A percentile compares a stretch with the other conserved stretches of the same genome.
Conservation (phyloP, 2,797 vertebrate genomes). For the Dicrostonyx torquatus region DNA sequence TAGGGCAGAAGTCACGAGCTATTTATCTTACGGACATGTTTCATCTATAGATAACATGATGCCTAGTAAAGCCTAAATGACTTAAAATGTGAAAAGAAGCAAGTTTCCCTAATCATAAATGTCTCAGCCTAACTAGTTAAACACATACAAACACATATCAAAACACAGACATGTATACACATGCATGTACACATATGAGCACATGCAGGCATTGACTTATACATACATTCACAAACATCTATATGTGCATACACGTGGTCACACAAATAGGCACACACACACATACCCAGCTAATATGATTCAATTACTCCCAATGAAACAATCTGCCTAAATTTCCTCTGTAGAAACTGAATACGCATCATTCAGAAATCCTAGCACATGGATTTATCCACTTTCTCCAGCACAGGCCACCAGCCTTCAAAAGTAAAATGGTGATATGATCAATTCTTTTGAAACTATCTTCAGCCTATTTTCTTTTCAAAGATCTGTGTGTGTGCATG, state of each 20-base stretch:
- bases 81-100: neutral
- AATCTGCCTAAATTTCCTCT: neutral
- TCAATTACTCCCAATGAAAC: neutral
- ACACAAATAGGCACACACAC: neutral
- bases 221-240: neutral
- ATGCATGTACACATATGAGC: neutral
- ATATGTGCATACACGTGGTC: neutral
- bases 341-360: neutral
- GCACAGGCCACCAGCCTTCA: neutral
- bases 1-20: neutral
- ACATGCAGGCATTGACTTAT: neutral
- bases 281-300: neutral
- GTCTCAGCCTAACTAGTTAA: neutral
- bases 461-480: neutral
- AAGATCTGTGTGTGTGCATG: neutral
- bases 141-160: neutral
- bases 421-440: neutral
- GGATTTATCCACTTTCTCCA: neutral
- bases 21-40: neutral
- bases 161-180: neutral
- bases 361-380: neutral
- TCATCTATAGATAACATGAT: neutral
- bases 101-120: neutral
- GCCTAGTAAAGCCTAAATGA: neutral
- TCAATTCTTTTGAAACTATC: conserved; percentile 1